Evolutionary conservation across 2,888 invertebrate genomes (phyloP).

Genomic region (Choreutis nemorana): DNA sequence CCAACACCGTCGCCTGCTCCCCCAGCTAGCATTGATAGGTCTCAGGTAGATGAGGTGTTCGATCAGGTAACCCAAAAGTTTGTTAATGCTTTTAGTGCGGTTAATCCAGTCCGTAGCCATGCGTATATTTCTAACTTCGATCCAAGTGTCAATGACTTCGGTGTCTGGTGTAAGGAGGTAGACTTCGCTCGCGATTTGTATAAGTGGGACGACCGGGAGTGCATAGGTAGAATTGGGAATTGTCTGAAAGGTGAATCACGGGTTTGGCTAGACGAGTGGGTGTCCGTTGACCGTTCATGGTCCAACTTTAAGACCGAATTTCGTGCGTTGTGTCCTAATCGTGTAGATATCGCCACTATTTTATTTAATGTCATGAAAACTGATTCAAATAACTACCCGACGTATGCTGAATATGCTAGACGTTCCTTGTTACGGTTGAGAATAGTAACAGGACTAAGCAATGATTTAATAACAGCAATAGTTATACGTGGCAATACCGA

Average conservation of each 20-base stretch:
- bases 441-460: neutral
- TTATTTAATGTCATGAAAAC: constrained; percentile 3
- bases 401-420: constrained; percentile 13
- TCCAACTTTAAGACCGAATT: constrained; percentile 5
- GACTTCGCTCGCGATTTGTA: neutral
- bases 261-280: constrained; percentile 4
- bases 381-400: constrained; percentile 9
- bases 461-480: neutral
- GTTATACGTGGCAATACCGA: neutral
- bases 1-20: no score
- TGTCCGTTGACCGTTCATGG: constrained; percentile 6
- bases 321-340: constrained; percentile 4
- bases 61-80: no score
- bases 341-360: constrained; percentile 4
- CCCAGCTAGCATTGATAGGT: no score
- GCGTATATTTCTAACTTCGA: neutral
- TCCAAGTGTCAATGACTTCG: neutral
- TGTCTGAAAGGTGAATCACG: constrained; percentile 4
- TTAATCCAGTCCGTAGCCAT: no score
- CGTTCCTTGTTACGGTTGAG: constrained; percentile 9
- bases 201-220: neutral
- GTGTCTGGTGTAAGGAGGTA: neutral
- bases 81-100: no score
- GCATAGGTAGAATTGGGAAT: neutral
- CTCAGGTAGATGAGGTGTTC: no score